Percentiles rank a stretch among this genome's conserved stretches.
Conservation (phyloP, 2,113 vertebrate species). For the Platysteira castanea region DNA sequence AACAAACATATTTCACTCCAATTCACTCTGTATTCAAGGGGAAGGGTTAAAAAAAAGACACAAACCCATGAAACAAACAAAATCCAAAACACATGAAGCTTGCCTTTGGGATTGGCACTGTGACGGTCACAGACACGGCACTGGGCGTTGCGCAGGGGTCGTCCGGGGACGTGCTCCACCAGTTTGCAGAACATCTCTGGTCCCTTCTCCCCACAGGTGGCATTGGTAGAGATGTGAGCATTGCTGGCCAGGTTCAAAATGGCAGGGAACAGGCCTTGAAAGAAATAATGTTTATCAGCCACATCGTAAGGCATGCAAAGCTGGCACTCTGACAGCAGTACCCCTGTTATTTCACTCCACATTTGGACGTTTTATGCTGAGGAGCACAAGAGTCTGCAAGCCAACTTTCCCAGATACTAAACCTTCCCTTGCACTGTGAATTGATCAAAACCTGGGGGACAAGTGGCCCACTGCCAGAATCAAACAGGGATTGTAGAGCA, state of each 20-base stretch:
- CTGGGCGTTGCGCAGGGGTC: slow-evolving; percentile 84
- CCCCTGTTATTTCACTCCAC: background rate
- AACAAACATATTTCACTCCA: background rate
- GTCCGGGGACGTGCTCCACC: slow-evolving; percentile 91
- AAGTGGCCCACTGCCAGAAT: background rate
- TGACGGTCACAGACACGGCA: slow-evolving; percentile 84
- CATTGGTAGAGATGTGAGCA: slow-evolving; percentile 86
- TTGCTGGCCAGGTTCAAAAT: slow-evolving; percentile 94
- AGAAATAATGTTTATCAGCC: background rate
- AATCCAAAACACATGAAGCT: background rate
- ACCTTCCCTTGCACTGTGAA: background rate
- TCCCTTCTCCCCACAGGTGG: slow-evolving; percentile 88
- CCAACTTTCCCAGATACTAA: background rate
- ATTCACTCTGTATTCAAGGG: background rate
- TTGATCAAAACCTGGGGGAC: background rate
- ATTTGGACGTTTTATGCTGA: background rate
- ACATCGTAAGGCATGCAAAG: background rate
- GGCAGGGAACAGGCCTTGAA: slow-evolving; percentile 90
- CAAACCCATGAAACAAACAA: background rate
- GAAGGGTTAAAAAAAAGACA: background rate
- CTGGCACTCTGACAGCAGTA: background rate
- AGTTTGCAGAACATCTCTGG: slow-evolving; percentile 94
- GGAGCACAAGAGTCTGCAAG: background rate
- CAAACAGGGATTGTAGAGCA: background rate
- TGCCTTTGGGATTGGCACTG: slow-evolving; percentile 85